Evolutionary conservation across 2,888 invertebrate species (phyloP), one percentile per base, ranked within the genome.

Genomic region (Mellilla xanthometata): DNA sequence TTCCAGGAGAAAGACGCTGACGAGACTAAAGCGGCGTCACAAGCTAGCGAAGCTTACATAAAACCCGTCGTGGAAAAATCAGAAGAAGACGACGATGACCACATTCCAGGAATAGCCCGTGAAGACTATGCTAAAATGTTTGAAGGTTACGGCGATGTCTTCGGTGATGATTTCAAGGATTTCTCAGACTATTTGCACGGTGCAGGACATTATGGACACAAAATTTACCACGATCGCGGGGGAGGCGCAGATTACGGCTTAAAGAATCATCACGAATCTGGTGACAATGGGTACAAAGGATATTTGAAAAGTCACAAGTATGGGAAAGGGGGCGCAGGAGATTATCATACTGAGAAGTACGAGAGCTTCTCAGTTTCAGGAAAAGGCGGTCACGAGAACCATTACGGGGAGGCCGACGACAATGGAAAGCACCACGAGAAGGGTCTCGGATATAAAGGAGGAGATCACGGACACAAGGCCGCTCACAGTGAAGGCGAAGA

Each of bases 401-500:
- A 90, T 56, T 79, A 84, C 45, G 91, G 91, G 46, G 81, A 82
- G 28, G 88, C 77, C 49, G 86, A 85, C 31, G 77, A 86, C 44
- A 89, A 91, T 58, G 91, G 88, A 1, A 83, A 90, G 39, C 83
- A 91, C 52, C 87, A 91, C 39, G 82, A 85, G 36, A 75, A 81
- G n/a, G 90, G 86, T 11, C 76, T 91, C 13, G 90, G 83, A 12
- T 81, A 88, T 45, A 84, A 91, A 56, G 91, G 91, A 8, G 87
- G 72, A n/a, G 90, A 89, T 44, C 90, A 90, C 63, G 90, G 86
- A 22, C 77, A 90, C 52, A 84, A 90, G 50, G 76, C 86, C 29
- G 85, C 76, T 22, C 91, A 92, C 69, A 91, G 87, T 62, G 92
- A 93, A 75, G 93, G 92, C 1, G 91, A 92, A 61, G 91, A 91